Conservation (phyloP, 2,888 invertebrate species). For the Branchipolynoe longqiensis region DNA sequence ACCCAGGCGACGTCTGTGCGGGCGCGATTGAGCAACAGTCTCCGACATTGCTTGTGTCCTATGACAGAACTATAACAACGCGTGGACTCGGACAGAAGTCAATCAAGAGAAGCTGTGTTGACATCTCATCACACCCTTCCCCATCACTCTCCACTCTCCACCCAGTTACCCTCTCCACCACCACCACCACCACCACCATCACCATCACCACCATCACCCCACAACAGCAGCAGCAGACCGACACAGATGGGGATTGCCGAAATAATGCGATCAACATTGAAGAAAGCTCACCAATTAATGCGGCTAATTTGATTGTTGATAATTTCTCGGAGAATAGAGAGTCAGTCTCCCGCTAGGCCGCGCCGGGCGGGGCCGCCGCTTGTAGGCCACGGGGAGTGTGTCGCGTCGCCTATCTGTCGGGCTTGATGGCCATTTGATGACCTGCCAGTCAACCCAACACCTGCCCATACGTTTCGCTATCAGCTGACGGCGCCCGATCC, state of each 20-base stretch:
- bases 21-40: no score
- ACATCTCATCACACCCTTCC: conserved; percentile 37
- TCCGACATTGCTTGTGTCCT: no score
- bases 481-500: not conserved
- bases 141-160: not conserved
- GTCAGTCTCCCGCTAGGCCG: conserved; percentile 42
- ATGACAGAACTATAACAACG: no score
- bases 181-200: not conserved
- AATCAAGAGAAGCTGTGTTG: conserved; percentile 1
- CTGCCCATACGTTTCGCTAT: conserved; percentile 41
- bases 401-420: not conserved
- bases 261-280: conserved; percentile 53
- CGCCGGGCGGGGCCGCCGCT: not conserved
- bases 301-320: conserved; percentile 51
- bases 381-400: conserved; percentile 31
- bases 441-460: conserved; percentile 44
- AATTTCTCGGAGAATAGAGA: conserved; percentile 41
- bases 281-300: conserved; percentile 56
- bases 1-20: not conserved
- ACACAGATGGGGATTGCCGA: conserved; percentile 53
- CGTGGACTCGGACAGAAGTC: not conserved
- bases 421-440: conserved; percentile 51
- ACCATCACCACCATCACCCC: not conserved
- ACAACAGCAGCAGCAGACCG: not conserved
- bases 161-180: not conserved